These are phyloP conservation scores for Onchidella celtica DNA, from an alignment of 2,888 invertebrate species.

Conservation along the genomic window DNA sequence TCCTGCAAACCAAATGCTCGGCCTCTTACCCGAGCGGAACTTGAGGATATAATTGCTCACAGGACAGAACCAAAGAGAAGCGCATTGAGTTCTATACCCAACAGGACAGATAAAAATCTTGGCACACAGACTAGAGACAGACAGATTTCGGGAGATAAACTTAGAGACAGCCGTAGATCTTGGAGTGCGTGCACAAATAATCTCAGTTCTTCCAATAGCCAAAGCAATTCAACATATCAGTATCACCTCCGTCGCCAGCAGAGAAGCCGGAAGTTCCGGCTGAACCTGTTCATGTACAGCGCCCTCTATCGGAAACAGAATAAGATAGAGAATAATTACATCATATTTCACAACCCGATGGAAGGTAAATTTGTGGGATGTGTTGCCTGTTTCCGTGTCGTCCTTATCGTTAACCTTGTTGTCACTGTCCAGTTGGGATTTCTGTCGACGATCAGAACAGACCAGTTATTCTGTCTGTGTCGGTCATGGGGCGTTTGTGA, in stretches of 20 bases:
- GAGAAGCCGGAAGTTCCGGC: slow-evolving; percentile 68
- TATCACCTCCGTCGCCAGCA: slow-evolving; percentile 50
- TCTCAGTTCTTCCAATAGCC: background rate
- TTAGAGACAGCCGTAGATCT: background rate
- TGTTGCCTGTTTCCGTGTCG: too few species aligned
- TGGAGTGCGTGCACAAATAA: background rate
- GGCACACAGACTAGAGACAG: background rate
- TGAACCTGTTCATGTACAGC: slow-evolving; percentile 72
- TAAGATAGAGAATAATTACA: slow-evolving; percentile 69
- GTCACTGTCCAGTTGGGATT: too few species aligned
- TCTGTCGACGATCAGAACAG: too few species aligned
- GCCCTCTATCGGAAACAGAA: slow-evolving; percentile 68
- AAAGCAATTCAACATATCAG: slow-evolving; percentile 38
- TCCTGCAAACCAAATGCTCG: background rate
- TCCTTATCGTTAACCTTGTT: too few species aligned
- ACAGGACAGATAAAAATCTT: background rate
- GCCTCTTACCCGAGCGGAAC: background rate
- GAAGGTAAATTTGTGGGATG: slow-evolving; percentile 64
- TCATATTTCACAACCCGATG: slow-evolving; percentile 72
- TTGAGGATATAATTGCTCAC: background rate
- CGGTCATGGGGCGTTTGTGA: too few species aligned
- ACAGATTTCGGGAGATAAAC: background rate
- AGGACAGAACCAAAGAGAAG: background rate
- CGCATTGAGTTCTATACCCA: background rate
- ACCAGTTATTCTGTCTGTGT: too few species aligned